phyloP scores from a whole-genome alignment of 2,797 vertebrate species.

The Aulostomus chinensis region DNA sequence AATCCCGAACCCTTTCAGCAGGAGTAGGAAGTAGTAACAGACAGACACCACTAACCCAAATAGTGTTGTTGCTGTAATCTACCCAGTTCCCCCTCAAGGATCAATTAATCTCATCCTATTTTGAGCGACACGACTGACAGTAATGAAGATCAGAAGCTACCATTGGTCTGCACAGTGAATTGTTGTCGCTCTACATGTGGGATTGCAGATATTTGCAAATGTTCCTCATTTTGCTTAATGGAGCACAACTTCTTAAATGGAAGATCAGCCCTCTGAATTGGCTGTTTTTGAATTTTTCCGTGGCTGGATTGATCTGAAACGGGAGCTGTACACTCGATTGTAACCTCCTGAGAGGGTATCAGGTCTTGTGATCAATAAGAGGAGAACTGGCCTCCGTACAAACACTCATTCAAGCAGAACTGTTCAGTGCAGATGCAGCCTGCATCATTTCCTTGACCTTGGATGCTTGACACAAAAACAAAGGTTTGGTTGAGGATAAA shows the following conservation, averaged over 20 bases:
- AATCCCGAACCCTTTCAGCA: constrained; percentile 6
- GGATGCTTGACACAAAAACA: neutral
- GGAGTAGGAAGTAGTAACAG: neutral
- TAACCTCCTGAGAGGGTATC: constrained; percentile 3
- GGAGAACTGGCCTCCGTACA: constrained; percentile 1
- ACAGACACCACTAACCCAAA: neutral
- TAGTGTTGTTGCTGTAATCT: constrained; percentile 6
- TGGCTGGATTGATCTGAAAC: neutral
- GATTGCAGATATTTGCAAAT: neutral
- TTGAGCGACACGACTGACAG: neutral
- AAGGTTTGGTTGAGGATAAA: neutral
- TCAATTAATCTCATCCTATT: neutral
- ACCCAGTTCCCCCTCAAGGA: neutral
- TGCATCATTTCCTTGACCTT: neutral
- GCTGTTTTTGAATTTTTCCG: neutral
- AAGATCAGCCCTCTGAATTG: neutral
- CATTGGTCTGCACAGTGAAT: neutral
- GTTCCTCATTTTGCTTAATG: neutral
- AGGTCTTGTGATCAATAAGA: constrained; percentile 8
- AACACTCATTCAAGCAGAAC: neutral
- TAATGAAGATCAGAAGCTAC: neutral
- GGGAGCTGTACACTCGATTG: neutral
- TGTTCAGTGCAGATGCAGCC: neutral
- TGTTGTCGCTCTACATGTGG: neutral
- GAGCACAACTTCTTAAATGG: too few relatives aligned